These are phyloP conservation scores for Boleophthalmus pectinirostris DNA, from an alignment of 2,113 vertebrate genomes.

Conservation along the genomic window DNA sequence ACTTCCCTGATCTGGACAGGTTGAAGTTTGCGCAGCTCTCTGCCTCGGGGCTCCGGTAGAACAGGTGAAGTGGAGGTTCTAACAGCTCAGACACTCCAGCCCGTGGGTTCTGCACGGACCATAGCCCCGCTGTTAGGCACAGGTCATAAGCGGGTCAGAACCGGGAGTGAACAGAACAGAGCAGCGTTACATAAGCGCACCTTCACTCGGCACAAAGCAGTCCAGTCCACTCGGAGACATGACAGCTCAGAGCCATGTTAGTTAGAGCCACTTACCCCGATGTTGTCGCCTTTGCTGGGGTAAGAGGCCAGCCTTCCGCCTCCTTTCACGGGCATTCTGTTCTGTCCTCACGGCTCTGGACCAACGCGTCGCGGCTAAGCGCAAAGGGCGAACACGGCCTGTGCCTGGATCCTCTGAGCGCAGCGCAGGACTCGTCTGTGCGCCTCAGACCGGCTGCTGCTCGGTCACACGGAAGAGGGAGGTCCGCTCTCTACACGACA, in stretches of 20 bases:
- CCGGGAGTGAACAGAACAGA: not conserved
- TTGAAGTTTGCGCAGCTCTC: too few relatives aligned
- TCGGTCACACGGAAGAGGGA: conserved; percentile 25
- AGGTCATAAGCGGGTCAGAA: not conserved
- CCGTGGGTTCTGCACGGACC: not conserved
- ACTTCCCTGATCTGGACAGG: too few relatives aligned
- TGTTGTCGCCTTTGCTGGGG: conserved; percentile 59
- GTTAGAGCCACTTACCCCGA: conserved; percentile 42
- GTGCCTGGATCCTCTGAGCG: conserved; percentile 5
- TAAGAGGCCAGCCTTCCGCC: conserved; percentile 60
- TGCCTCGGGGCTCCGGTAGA: not conserved
- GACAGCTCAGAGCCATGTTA: not conserved
- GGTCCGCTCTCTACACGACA: conserved; percentile 23
- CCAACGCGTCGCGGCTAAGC: conserved; percentile 8
- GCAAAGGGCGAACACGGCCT: not conserved
- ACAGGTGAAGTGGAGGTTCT: not conserved
- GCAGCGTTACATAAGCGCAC: conserved; percentile 1
- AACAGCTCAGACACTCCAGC: not conserved
- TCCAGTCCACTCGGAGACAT: not conserved
- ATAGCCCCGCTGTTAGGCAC: not conserved
- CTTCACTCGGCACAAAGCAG: not conserved
- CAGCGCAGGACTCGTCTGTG: conserved; percentile 24
- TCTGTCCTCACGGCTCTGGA: not conserved
- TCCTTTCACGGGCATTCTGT: conserved; percentile 75
- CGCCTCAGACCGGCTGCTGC: not conserved